phyloP scores from a whole-genome alignment of 2,888 invertebrate species.

The Ganaspis brasiliensis region DNA sequence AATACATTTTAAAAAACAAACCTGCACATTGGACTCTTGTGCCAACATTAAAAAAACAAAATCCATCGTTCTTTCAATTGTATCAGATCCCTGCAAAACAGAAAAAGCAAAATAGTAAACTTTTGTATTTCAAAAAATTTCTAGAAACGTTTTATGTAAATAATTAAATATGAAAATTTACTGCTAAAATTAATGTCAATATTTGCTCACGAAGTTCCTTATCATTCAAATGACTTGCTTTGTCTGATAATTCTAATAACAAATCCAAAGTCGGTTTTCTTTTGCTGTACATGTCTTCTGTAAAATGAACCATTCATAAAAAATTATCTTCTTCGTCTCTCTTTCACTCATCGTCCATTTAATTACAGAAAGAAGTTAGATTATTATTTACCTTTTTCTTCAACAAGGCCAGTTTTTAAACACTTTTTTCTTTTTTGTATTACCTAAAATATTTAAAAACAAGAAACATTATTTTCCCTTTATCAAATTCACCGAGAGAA shows the following conservation, averaged over 20 bases:
- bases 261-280: conserved; percentile 9
- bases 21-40: not conserved
- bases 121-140: not conserved
- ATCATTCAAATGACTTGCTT: not conserved
- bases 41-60: not conserved
- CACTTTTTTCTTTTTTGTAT: not conserved
- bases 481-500: no score
- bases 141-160: not conserved
- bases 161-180: not conserved
- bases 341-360: no score
- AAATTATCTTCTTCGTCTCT: no score
- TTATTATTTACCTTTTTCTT: no score
- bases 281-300: not conserved
- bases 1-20: no score
- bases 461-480: not conserved
- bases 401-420: no score
- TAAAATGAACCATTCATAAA: not conserved
- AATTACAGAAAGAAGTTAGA: no score
- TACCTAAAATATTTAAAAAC: not conserved
- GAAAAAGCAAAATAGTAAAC: not conserved
- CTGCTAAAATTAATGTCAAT: not conserved
- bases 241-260: not conserved
- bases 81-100: conserved; percentile 1
- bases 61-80: not conserved
- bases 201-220: not conserved